Conservation (phyloP, 2,888 invertebrate species). For the Alitta virens region DNA sequence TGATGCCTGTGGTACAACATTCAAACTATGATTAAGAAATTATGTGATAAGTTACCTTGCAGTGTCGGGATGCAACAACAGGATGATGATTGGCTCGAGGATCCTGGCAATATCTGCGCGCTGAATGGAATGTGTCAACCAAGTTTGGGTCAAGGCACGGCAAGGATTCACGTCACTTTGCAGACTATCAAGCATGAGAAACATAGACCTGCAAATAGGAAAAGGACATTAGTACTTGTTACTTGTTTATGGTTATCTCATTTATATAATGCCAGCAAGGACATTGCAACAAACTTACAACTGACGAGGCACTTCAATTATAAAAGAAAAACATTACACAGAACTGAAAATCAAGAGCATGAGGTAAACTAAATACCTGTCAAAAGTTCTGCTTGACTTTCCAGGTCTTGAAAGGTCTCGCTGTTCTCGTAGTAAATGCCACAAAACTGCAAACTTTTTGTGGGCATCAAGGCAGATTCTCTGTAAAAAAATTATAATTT, state of each 20-base stretch:
- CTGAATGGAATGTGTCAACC: slow-evolving; percentile 68
- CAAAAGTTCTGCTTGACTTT: slow-evolving; percentile 61
- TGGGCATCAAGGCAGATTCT: slow-evolving; percentile 62
- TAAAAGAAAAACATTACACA: too few relatives aligned
- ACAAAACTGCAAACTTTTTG: slow-evolving; percentile 68
- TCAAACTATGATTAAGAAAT: too few relatives aligned
- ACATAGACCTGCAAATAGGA: slow-evolving; percentile 62
- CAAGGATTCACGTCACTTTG: slow-evolving; percentile 63
- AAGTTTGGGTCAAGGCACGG: slow-evolving; percentile 58
- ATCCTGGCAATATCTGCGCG: slow-evolving; percentile 74
- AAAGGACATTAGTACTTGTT: too few relatives aligned
- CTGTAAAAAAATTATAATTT: slow-evolving; percentile 28
- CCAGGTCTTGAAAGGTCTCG: slow-evolving; percentile 47
- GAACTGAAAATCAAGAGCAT: too few relatives aligned
- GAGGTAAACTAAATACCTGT: slow-evolving; percentile 65
- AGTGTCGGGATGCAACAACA: slow-evolving; percentile 75
- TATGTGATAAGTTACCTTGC: too few relatives aligned
- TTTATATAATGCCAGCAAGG: too few relatives aligned
- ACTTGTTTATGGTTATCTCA: too few relatives aligned
- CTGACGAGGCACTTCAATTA: too few relatives aligned
- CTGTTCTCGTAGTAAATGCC: slow-evolving; percentile 76
- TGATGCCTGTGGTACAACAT: too few relatives aligned
- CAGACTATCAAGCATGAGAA: slow-evolving; percentile 72
- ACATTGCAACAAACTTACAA: too few relatives aligned
- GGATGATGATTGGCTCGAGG: slow-evolving; percentile 73